phyloP scores from a whole-genome alignment of 2,113 vertebrate species.

The Mormyrus iriodes region DNA sequence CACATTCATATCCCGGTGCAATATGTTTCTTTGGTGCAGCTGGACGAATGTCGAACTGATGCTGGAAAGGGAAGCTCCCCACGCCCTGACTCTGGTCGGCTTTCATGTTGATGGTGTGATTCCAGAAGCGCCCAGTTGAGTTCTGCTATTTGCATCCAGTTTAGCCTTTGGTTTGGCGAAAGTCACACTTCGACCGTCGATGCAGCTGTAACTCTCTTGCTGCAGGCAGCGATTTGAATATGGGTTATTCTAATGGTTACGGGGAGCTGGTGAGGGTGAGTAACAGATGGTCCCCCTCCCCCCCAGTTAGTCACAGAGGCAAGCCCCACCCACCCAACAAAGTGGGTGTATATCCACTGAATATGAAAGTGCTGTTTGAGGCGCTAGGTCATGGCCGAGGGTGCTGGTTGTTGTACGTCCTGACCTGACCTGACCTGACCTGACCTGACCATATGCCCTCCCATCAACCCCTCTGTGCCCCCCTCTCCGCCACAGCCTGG shows the following conservation, averaged over 20 bases:
- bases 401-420: background rate
- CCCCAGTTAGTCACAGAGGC: background rate
- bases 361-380: background rate
- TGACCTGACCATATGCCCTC: slow-evolving; percentile 8
- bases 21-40: background rate
- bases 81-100: background rate
- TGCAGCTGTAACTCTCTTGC: background rate
- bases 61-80: background rate
- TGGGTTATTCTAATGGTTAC: slow-evolving; percentile 12
- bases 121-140: background rate
- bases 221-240: background rate
- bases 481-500: slow-evolving; percentile 68
- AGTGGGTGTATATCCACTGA: background rate
- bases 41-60: background rate
- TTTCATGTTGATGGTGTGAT: background rate
- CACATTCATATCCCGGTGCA: background rate
- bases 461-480: background rate
- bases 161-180: background rate
- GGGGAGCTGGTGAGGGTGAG: background rate
- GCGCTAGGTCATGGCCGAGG: background rate
- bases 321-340: background rate
- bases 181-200: too few relatives aligned
- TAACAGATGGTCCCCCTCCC: slow-evolving; percentile 1
- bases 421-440: background rate
- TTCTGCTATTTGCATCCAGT: background rate